phyloP scores from a whole-genome alignment of 2,113 vertebrate species.

The Meles meles region DNA sequence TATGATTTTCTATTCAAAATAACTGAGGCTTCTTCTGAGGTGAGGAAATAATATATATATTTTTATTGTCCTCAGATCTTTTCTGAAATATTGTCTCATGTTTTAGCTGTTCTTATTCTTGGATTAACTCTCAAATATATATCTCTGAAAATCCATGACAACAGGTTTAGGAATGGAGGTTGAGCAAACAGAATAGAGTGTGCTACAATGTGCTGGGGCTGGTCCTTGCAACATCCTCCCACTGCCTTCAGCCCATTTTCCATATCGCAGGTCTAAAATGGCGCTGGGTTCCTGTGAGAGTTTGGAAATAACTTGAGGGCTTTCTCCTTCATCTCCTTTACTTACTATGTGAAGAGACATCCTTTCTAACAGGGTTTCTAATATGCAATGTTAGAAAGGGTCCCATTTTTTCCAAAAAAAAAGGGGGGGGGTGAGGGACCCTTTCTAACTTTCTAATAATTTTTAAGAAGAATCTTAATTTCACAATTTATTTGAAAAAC shows the following conservation, averaged over 20 bases:
- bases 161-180: neutral
- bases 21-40: neutral
- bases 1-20: neutral
- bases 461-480: neutral
- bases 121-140: neutral
- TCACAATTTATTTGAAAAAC: neutral
- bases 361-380: neutral
- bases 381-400: neutral
- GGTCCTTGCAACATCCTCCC: neutral
- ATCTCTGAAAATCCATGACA: neutral
- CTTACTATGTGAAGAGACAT: neutral
- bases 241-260: too few relatives aligned
- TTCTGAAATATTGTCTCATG: neutral
- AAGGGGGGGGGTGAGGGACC: too few relatives aligned
- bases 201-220: neutral
- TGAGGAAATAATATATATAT: neutral
- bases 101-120: neutral
- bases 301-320: neutral
- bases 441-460: neutral
- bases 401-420: neutral
- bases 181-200: neutral
- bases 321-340: neutral
- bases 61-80: neutral
- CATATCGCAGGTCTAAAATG: neutral
- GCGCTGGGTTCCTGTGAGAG: neutral